These are phyloP conservation scores for Hypocryptadius cinnamomeus DNA, from an alignment of 2,113 vertebrate genomes.

Conservation along the genomic window DNA sequence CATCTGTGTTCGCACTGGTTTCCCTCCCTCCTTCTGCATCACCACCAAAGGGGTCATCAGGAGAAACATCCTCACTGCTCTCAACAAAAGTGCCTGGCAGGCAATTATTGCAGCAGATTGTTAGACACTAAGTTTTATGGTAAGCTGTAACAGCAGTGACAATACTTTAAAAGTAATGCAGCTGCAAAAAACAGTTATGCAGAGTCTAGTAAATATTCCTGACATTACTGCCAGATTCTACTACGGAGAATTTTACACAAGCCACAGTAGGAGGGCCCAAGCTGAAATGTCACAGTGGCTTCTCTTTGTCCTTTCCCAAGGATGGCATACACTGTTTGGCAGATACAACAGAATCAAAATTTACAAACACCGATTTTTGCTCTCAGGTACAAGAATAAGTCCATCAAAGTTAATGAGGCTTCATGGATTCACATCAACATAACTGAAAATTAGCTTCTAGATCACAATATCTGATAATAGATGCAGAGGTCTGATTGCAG, in stretches of 20 bases:
- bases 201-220: constrained; percentile 3
- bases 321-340: not conserved
- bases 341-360: not conserved
- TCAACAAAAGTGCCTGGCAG: constrained; percentile 10
- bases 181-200: not conserved
- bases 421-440: constrained; percentile 37
- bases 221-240: not conserved
- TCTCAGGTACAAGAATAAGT: constrained; percentile 13
- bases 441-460: constrained; percentile 34
- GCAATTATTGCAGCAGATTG: constrained; percentile 46
- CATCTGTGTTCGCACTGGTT: not conserved
- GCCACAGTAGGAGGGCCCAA: not conserved
- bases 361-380: not conserved
- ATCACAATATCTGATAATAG: constrained; percentile 34
- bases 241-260: not conserved
- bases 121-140: not conserved
- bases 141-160: not conserved
- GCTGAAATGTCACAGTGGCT: not conserved
- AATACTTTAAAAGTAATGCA: constrained; percentile 10
- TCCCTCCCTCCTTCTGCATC: constrained; percentile 50
- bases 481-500: constrained; percentile 35
- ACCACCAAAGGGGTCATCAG: constrained; percentile 40
- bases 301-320: not conserved
- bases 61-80: constrained; percentile 7
- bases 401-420: constrained; percentile 32